These are phyloP conservation scores for Benitochromis conjunctus DNA, from an alignment of 2,113 vertebrate species.

Conservation along the genomic window DNA sequence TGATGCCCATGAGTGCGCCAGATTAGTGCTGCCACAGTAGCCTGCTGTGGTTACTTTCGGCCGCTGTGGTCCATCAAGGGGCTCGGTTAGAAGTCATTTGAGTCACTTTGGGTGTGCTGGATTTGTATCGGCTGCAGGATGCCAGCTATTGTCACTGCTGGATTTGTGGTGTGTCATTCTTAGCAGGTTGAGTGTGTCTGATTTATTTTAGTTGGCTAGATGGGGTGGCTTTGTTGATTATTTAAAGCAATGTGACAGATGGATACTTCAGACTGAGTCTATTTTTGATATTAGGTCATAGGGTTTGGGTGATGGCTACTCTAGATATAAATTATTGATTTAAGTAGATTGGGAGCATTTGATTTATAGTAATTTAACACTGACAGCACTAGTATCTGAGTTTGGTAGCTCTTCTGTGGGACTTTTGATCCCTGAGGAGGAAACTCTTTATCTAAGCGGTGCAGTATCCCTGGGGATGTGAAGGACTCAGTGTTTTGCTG, in stretches of 20 bases:
- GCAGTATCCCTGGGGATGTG: background rate
- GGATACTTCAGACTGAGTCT: background rate
- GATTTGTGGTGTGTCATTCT: constrained; percentile 2
- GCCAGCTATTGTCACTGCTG: background rate
- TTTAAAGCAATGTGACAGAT: background rate
- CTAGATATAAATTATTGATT: background rate
- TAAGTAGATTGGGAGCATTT: background rate
- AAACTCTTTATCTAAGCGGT: background rate
- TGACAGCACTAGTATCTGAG: background rate
- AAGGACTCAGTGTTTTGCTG: background rate
- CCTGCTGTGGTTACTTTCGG: background rate
- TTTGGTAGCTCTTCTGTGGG: background rate
- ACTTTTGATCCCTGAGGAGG: background rate
- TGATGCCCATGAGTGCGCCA: background rate
- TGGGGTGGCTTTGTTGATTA: background rate
- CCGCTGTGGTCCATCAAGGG: background rate
- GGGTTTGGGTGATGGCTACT: background rate
- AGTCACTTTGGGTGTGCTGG: background rate
- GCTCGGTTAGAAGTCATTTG: background rate
- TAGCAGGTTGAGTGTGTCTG: background rate
- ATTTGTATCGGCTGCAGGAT: background rate
- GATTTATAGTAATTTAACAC: background rate
- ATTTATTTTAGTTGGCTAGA: background rate
- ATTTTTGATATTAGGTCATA: background rate
- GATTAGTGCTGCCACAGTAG: background rate